Evolutionary conservation across 2,888 invertebrate species (phyloP).

Genomic region (Drosophila paracracens): DNA sequence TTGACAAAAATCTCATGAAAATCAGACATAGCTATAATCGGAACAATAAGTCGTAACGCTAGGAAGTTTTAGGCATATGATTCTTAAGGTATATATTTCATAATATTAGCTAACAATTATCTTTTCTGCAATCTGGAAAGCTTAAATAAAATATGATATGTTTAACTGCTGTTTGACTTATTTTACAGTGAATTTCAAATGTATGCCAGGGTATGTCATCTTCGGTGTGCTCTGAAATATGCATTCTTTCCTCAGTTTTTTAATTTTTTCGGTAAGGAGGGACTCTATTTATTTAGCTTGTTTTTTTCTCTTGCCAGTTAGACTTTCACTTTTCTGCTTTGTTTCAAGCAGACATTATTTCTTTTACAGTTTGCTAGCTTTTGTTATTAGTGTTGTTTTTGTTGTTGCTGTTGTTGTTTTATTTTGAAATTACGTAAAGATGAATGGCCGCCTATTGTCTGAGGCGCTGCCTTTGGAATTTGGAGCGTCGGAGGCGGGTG

Average conservation of each 20-base stretch:
- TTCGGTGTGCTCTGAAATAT: neutral
- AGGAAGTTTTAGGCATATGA: neutral
- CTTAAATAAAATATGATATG: neutral
- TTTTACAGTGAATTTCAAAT: neutral
- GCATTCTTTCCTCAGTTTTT: slow-evolving; percentile 6
- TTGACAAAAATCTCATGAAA: neutral
- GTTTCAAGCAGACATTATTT: slow-evolving; percentile 67
- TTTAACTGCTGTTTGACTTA: neutral
- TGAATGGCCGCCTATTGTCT: slow-evolving; percentile 77
- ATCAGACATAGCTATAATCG: neutral
- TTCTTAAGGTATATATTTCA: neutral
- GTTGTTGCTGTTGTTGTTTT: slow-evolving; percentile 27
- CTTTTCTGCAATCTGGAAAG: neutral
- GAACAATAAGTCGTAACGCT: neutral
- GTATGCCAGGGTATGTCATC: neutral
- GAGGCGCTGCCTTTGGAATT: slow-evolving; percentile 48
- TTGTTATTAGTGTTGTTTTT: slow-evolving; percentile 30
- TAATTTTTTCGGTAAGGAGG: slow-evolving; percentile 22
- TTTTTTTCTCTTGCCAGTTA: slow-evolving; percentile 36
- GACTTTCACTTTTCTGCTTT: slow-evolving; percentile 76
- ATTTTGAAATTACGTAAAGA: slow-evolving; percentile 76
- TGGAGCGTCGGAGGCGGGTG: slow-evolving; percentile 34
- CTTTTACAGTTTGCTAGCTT: slow-evolving; percentile 7
- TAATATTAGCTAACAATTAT: neutral
- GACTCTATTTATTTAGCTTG: slow-evolving; percentile 17